A percentile compares a stretch with the other conserved stretches of the same genome.
phyloP scores from a whole-genome alignment of 2,888 invertebrate species.

The Pardosa pseudoannulata region DNA sequence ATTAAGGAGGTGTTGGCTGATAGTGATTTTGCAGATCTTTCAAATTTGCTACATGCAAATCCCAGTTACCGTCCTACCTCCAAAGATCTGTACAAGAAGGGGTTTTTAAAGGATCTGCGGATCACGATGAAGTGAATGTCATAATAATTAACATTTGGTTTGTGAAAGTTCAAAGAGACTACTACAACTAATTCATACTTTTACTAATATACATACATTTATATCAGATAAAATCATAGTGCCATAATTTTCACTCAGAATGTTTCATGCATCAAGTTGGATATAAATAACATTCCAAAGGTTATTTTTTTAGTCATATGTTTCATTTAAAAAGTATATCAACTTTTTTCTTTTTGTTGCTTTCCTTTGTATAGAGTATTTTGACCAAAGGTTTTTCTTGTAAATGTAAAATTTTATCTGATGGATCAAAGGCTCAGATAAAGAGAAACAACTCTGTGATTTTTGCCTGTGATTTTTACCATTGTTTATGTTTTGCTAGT shows the following conservation, averaged over 20 bases:
- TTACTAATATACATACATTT: too few species aligned
- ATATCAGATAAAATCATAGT: not conserved
- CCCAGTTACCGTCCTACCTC: conserved; percentile 31
- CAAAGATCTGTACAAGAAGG: conserved; percentile 13
- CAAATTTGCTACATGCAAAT: conserved; percentile 20
- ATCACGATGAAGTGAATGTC: not conserved
- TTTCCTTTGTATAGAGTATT: not conserved
- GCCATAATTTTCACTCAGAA: not conserved
- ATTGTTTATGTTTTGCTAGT: not conserved
- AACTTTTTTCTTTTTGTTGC: not conserved
- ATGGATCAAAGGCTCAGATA: not conserved
- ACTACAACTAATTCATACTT: not conserved
- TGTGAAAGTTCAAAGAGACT: not conserved
- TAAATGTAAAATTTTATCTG: not conserved
- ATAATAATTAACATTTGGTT: not conserved
- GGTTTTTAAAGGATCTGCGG: conserved; percentile 37
- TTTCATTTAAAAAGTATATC: not conserved
- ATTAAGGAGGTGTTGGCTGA: conserved; percentile 35
- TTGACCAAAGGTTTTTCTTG: not conserved
- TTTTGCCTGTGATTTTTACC: conserved; percentile 1
- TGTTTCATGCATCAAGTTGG: not conserved
- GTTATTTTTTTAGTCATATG: not conserved
- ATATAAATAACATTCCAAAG: not conserved
- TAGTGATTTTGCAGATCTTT: conserved; percentile 49
- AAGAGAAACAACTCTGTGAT: not conserved